These are phyloP conservation scores for Dunckerocampus dactyliophorus DNA, from an alignment of 2,113 vertebrate genomes.

Conservation along the genomic window DNA sequence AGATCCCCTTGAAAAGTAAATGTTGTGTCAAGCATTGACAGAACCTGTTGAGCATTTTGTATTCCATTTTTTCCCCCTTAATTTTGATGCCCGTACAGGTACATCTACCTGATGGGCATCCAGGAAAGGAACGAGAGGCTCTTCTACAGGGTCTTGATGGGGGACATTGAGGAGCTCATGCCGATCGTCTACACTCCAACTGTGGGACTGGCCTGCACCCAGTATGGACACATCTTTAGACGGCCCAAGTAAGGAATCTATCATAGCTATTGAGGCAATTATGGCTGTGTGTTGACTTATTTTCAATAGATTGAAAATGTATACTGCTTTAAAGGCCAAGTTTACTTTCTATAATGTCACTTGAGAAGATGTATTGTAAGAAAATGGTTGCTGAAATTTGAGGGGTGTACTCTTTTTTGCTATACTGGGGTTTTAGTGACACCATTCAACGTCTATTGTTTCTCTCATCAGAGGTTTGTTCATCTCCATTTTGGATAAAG, in stretches of 20 bases:
- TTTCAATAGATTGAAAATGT: too few species aligned
- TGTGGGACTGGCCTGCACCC: constrained; percentile 92
- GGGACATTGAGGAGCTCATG: constrained; percentile 91
- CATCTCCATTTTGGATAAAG: constrained; percentile 93
- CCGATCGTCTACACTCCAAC: constrained; percentile 97
- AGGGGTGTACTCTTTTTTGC: too few species aligned
- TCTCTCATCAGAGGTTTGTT: constrained; percentile 84
- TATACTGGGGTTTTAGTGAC: too few species aligned
- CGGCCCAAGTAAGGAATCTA: constrained; percentile 85
- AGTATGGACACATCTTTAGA: constrained; percentile 98
- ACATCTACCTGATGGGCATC: constrained; percentile 96
- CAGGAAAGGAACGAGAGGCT: constrained; percentile 95
- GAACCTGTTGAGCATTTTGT: background rate
- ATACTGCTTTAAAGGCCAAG: too few species aligned
- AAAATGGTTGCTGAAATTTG: too few species aligned
- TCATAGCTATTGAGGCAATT: background rate
- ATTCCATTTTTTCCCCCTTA: background rate
- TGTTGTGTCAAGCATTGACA: background rate
- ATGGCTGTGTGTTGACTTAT: too few species aligned
- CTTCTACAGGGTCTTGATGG: constrained; percentile 91
- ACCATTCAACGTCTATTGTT: background rate
- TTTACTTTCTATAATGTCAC: too few species aligned
- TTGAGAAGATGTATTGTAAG: too few species aligned
- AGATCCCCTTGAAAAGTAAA: constrained; percentile 88
- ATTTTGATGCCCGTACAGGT: constrained; percentile 66